Evolutionary conservation across 2,888 invertebrate species (phyloP).

Genomic region (Sinohyriopsis cumingii): DNA sequence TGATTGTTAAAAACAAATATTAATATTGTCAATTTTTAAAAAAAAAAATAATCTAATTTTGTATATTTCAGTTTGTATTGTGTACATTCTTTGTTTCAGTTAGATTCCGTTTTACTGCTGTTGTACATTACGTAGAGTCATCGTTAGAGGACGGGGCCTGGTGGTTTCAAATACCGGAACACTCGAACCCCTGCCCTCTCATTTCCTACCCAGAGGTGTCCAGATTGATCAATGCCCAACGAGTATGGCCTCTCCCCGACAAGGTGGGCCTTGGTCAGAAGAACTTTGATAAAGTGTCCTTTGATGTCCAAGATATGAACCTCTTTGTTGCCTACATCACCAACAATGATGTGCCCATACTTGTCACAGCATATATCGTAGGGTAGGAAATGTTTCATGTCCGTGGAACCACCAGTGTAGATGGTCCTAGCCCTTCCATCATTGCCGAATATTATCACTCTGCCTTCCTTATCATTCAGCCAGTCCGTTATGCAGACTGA

Average conservation of each 20-base stretch:
- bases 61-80: too few species aligned
- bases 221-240: constrained; percentile 32
- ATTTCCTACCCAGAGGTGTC: constrained; percentile 38
- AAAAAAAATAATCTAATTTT: too few species aligned
- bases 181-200: constrained; percentile 36
- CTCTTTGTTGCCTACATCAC: constrained; percentile 31
- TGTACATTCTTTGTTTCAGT: too few species aligned
- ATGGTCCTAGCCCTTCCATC: constrained; percentile 40
- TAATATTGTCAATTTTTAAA: too few species aligned
- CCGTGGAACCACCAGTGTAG: constrained; percentile 26
- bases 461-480: constrained; percentile 35
- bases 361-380: constrained; percentile 35
- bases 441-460: constrained; percentile 33
- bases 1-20: too few species aligned
- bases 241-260: constrained; percentile 36
- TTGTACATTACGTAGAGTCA: too few species aligned
- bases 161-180: constrained; percentile 20
- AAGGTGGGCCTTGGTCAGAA: constrained; percentile 23
- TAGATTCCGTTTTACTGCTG: too few species aligned
- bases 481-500: constrained; percentile 35
- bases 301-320: constrained; percentile 34
- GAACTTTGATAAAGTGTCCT: constrained; percentile 30
- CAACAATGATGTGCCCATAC: constrained; percentile 32
- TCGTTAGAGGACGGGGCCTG: too few species aligned
- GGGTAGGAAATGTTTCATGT: constrained; percentile 26